Percentiles rank a stretch among this genome's conserved stretches.
Evolutionary conservation across 1,140 invertebrate species (phyloP).

Genomic region (Aphaenogaster ashmeadi): DNA sequence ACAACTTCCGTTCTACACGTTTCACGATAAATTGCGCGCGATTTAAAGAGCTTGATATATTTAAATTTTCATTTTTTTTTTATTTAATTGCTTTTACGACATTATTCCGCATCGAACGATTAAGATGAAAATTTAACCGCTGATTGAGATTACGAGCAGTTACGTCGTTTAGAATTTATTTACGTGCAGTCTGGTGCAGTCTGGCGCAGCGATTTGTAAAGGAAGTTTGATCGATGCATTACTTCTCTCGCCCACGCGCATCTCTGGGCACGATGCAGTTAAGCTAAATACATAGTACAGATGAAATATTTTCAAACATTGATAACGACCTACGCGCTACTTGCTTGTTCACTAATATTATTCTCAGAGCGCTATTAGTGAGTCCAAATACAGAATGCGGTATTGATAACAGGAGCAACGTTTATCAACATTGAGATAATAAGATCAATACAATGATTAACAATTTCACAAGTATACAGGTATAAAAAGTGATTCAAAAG

Average conservation of each 20-base stretch:
- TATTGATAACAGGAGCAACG: not conserved
- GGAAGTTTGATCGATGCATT: conserved; percentile 35
- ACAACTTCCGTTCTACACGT: not conserved
- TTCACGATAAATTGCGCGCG: not conserved
- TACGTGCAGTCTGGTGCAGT: not conserved
- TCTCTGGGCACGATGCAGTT: not conserved
- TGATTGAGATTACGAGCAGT: not conserved
- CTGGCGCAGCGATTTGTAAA: conserved; percentile 8
- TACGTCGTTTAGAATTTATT: not conserved
- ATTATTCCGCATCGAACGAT: not conserved
- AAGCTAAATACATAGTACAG: not conserved
- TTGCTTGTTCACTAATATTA: conserved; percentile 33
- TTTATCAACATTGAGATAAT: not conserved
- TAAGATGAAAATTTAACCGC: not conserved
- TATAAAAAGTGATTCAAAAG: not conserved
- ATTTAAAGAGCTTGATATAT: not conserved
- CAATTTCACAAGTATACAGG: not conserved
- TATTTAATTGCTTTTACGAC: not conserved
- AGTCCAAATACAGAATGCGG: not conserved
- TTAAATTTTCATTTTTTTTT: not conserved
- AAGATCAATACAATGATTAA: conserved; percentile 3
- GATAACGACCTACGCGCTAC: conserved; percentile 10
- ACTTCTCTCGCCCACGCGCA: not conserved
- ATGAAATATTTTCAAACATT: conserved; percentile 39
- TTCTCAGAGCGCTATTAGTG: not conserved